Percentiles rank a stretch among this genome's conserved stretches.
These are phyloP conservation scores for Stegostoma tigrinum DNA, from an alignment of 2,113 vertebrate species.

Conservation along the genomic window DNA sequence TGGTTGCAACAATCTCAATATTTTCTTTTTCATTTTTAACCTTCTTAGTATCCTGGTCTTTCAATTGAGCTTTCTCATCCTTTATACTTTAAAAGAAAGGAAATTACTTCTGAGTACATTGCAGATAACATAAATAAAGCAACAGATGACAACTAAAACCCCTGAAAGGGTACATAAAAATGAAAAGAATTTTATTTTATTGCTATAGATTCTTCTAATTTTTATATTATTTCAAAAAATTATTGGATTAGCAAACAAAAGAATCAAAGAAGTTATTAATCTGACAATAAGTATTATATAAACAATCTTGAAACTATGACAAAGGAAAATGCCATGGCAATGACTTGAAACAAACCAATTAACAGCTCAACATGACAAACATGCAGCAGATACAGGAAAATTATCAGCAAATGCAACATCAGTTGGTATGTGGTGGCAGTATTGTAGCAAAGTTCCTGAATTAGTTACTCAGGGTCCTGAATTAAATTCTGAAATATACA, in stretches of 20 bases:
- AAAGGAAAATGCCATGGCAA: not conserved
- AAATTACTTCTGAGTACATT: not conserved
- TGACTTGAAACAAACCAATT: not conserved
- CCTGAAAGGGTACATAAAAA: not conserved
- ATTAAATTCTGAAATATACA: no score
- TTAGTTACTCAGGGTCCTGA: no score
- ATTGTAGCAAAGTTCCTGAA: no score
- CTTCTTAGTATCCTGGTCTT: not conserved
- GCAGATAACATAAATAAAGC: not conserved
- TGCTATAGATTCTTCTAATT: not conserved
- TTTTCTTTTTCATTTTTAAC: slow-evolving; percentile 16
- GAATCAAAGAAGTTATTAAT: not conserved
- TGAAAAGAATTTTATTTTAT: not conserved
- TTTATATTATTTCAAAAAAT: not conserved
- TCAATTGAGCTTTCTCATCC: not conserved
- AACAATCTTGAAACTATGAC: not conserved
- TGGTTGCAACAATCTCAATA: not conserved
- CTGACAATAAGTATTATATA: not conserved
- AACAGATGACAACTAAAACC: not conserved
- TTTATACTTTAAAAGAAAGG: slow-evolving; percentile 5
- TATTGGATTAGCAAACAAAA: not conserved
- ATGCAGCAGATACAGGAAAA: not conserved
- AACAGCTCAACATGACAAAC: not conserved
- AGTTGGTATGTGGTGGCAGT: not conserved
- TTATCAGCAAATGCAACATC: not conserved